Base-by-base conservation (phyloP, 1,140 invertebrate species). In the Bombyx mori region DNA sequence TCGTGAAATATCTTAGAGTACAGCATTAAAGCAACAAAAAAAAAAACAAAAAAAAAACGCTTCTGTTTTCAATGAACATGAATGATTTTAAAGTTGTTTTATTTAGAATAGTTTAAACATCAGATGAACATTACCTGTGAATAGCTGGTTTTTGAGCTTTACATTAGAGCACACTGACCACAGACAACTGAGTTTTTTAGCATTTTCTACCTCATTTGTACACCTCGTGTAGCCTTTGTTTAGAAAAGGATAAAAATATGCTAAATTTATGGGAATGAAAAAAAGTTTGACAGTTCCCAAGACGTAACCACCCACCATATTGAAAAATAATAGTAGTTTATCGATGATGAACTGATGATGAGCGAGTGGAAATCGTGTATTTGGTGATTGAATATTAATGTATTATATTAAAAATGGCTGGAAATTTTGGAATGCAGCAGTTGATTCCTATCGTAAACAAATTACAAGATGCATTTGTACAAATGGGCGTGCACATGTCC, bases 391-490 rank as follows among this genome's bases (percentile, higher is more conserved):
- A 76, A 77, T 52, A 69, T 78, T 82, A 66, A 84, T 83, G 77
- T 79, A 77, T 80, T 66, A 66, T 65, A 73, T 68, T 62, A 72
- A 86, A 86, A 86, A 86, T 86, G 83, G 55, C 81, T 68, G 95
- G 95, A 71, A 98, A 98, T 89, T 87, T 90, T 82, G 96, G 96
- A 88, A 98, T 99, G 97, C 97, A 99, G 90, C 93, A 94, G 82
- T 92, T 99, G 79, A 99, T 99, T 88, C 96, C 96, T 56, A 96
- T 98, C 79, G 96, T 99, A 77, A 99, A 98, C 90, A 97, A 96
- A 90, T 91, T 99, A 73, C 97, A 99, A 90, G 98, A 99, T 96
- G 97, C 97, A 57, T 99, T 99, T 90, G 95, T 97, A 60, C 95
- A 97, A 74, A 91, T 99, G 68, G 98, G 97, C 62, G 96, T 98